Percentiles rank a stretch among this genome's conserved stretches.
Evolutionary conservation across 2,113 vertebrate genomes (phyloP).

Genomic region (cat (Felis catus)): F.catus_Fca126_mat1.0 CM031424.1:20165001-20165500

Average conservation of each 20-base stretch:
- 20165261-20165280: background rate
- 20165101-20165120: background rate
- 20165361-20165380: background rate
- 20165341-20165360: slow-evolving; percentile 29
- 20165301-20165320: slow-evolving; percentile 37
- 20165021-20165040: background rate
- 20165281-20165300: slow-evolving; percentile 15
- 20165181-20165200: background rate
- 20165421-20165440: slow-evolving; percentile 56
- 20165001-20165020: background rate
- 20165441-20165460: slow-evolving; percentile 44
- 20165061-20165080: background rate
- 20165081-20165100: background rate
- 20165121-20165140: background rate
- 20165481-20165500: slow-evolving; percentile 40
- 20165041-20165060: background rate
- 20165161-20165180: background rate
- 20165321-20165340: slow-evolving; percentile 39
- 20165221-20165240: background rate
- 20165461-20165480: slow-evolving; percentile 28
- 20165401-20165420: slow-evolving; percentile 43
- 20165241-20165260: slow-evolving; percentile 5
- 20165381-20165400: slow-evolving; percentile 21
- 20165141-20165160: background rate
- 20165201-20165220: background rate